Base-by-base conservation (phyloP, 53 echinoderm and acorn worm species). In the Astropecten irregularis region DNA sequence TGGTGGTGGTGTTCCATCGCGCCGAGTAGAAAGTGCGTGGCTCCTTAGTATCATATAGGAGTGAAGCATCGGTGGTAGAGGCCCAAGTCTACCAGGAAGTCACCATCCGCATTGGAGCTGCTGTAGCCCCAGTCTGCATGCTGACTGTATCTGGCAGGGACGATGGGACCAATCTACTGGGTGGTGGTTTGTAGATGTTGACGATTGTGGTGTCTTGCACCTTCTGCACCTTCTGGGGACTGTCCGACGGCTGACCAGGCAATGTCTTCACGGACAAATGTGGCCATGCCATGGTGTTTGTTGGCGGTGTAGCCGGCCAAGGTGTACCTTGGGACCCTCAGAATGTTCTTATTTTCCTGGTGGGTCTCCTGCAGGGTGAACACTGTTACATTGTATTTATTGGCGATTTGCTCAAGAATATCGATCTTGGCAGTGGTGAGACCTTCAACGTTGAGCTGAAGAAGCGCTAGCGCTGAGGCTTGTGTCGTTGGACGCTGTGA, bases 141-240 rank as follows among this genome's bases (percentile, higher is more conserved):
- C 0, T 29, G 26, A 44, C 77, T 31, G 30, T 60, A 13, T 35
- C 44, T 77, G 77, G 77, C 14, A 76, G 27, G 8, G 58, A 55
- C 0, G 20, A 22, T 35, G 20, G 37, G 22, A 9, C 1, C 14
- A 74, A 21, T 23, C 48, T 48, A 29, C 42, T 42, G 1, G 51
- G 71, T 2, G 71, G 71, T 71, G 71, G 71, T n/a, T 71, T 74
- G 25, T 74, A 72, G 34, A 74, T 33, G 34, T 74, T 54, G 37
- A 74, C 69, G 71, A 74, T 55, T 54, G 54, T 55, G 15, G n/a
- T 54, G 14, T 19, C 1, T 33, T 74, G 55, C 2, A 54, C 74
- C 34, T 74, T 55, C 1, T 18, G 36, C 1, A 3, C 55, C 74
- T 3, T 18, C 9, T 3, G 16, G 3, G 49, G 29, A 74, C 35